Evolutionary conservation across 2,797 vertebrate genomes (phyloP).

Genomic region (Botia kubotai): DNA sequence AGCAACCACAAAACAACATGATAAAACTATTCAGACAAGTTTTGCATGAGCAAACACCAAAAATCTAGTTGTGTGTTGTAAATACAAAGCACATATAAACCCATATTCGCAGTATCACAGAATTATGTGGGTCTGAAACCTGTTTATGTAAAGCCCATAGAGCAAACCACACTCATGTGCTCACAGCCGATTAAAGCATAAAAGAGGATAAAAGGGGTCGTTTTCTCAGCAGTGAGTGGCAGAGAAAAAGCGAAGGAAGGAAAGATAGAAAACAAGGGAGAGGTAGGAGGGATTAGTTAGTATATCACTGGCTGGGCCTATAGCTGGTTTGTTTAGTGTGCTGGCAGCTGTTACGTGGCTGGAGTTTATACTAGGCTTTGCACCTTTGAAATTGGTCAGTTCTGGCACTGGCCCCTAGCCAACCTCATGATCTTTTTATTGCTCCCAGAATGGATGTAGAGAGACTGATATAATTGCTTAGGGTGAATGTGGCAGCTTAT

Average conservation of each 20-base stretch:
- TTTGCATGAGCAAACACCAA: neutral
- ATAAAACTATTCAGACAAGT: too few species aligned
- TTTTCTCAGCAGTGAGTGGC: slow-evolving; percentile 67
- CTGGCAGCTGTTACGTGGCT: too few species aligned
- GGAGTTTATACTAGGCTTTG: neutral
- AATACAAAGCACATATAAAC: neutral
- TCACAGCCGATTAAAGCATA: slow-evolving; percentile 41
- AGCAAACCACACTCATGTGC: neutral
- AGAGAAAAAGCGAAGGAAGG: slow-evolving; percentile 5
- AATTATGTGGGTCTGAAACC: neutral
- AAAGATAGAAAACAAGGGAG: slow-evolving; percentile 35
- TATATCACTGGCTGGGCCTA: too few species aligned
- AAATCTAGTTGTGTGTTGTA: neutral
- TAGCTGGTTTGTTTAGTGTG: too few species aligned
- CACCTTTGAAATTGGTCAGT: slow-evolving; percentile 44
- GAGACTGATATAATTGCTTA: neutral
- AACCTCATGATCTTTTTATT: slow-evolving; percentile 32
- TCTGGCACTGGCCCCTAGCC: slow-evolving; percentile 62
- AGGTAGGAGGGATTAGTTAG: slow-evolving; percentile 54
- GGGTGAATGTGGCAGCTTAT: neutral
- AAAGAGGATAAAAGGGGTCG: slow-evolving; percentile 67
- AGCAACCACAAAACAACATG: neutral
- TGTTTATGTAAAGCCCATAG: neutral
- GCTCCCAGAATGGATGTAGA: slow-evolving; percentile 47
- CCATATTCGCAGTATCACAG: neutral